phyloP scores from a whole-genome alignment of 2,888 invertebrate genomes.

The Apamea crenata region DNA sequence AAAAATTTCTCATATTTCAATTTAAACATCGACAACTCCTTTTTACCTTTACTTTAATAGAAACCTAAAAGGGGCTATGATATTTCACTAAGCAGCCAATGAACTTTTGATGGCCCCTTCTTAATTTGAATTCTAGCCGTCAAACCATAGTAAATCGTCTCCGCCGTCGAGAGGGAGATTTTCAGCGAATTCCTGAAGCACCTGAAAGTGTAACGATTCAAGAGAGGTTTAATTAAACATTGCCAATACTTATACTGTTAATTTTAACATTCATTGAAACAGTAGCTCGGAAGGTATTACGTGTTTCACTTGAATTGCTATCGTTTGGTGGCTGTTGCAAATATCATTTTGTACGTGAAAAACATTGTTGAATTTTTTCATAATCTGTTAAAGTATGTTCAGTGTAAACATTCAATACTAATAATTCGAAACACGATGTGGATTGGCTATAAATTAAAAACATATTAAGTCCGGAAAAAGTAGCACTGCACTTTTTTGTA shows the following conservation, averaged over 20 bases:
- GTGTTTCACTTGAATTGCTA: constrained; percentile 43
- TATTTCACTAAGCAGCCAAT: constrained; percentile 52
- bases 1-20: constrained; percentile 2
- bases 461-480: neutral
- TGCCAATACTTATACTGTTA: constrained; percentile 76
- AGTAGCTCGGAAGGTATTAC: constrained; percentile 67
- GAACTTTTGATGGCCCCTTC: constrained; percentile 50
- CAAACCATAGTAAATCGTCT: constrained; percentile 49
- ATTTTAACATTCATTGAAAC: constrained; percentile 79
- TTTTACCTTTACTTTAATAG: constrained; percentile 36
- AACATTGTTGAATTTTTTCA: neutral
- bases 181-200: constrained; percentile 59
- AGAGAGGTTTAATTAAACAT: constrained; percentile 78
- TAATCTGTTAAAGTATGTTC: neutral
- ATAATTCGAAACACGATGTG: too few relatives aligned
- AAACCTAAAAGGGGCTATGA: constrained; percentile 28
- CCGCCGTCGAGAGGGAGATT: constrained; percentile 27
- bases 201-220: constrained; percentile 63
- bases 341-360: neutral
- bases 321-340: neutral
- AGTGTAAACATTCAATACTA: neutral
- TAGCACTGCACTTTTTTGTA: neutral
- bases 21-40: constrained; percentile 8
- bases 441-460: neutral
- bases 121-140: constrained; percentile 58